Conservation (phyloP, 2,113 vertebrate genomes). For the Falcunculus frontatus region DNA sequence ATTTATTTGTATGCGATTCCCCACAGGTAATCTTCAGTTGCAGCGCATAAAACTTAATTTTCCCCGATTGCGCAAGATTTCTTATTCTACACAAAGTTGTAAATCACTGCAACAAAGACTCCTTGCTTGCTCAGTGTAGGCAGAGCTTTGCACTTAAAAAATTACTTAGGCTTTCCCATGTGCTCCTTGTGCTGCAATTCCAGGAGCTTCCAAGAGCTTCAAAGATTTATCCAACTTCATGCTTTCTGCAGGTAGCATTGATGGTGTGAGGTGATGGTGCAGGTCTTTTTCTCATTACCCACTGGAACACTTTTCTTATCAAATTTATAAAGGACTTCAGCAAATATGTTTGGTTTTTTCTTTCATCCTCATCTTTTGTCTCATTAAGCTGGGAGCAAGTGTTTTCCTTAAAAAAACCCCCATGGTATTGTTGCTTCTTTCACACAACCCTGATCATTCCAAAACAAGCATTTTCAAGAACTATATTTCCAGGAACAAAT, state of each 20-base stretch:
- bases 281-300: background rate
- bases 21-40: constrained; percentile 35
- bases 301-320: background rate
- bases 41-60: constrained; percentile 50
- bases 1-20: background rate
- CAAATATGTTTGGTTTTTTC: background rate
- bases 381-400: background rate
- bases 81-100: constrained; percentile 11
- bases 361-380: background rate
- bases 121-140: background rate
- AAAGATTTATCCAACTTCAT: background rate
- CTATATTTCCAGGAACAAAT: background rate
- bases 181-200: background rate
- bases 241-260: background rate
- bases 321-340: background rate
- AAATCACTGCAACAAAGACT: constrained; percentile 26
- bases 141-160: background rate
- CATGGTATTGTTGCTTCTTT: background rate
- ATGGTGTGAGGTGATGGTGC: background rate
- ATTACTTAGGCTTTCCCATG: background rate
- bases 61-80: constrained; percentile 36
- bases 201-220: background rate
- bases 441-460: background rate
- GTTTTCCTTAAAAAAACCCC: background rate
- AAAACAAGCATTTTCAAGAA: background rate